Conservation (phyloP, 1,140 invertebrate genomes). For the Babylonia areolata region DNA sequence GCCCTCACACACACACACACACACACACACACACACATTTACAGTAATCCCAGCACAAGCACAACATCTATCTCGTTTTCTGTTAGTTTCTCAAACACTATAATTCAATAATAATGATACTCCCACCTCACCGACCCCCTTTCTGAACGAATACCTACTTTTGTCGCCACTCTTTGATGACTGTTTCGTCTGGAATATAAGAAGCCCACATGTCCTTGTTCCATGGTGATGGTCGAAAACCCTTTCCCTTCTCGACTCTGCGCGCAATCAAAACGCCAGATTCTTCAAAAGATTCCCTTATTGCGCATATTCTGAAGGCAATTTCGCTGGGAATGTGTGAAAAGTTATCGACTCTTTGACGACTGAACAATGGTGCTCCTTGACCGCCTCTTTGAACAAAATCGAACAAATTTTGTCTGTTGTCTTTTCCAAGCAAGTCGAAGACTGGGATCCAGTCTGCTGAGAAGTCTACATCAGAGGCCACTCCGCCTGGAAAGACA, state of each 20-base stretch:
- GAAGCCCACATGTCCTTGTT: background rate
- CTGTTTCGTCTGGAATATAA: background rate
- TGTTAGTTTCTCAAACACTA: too few relatives aligned
- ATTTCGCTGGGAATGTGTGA: constrained; percentile 78
- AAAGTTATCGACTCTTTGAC: constrained; percentile 56
- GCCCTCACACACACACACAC: too few relatives aligned
- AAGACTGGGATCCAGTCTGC: constrained; percentile 85
- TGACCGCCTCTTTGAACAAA: constrained; percentile 44
- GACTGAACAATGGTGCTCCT: constrained; percentile 60
- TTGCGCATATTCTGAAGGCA: constrained; percentile 87
- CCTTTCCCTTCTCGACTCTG: background rate
- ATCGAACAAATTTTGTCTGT: constrained; percentile 39
- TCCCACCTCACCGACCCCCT: too few relatives aligned
- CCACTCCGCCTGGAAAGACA: constrained; percentile 89
- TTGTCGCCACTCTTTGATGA: constrained; percentile 80
- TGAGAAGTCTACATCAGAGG: constrained; percentile 82
- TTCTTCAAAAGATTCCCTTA: constrained; percentile 95
- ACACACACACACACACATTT: too few relatives aligned
- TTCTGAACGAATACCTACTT: too few relatives aligned
- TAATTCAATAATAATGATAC: too few relatives aligned
- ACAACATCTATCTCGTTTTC: constrained; percentile 62
- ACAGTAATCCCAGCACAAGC: constrained; percentile 81
- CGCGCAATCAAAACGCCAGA: constrained; percentile 87
- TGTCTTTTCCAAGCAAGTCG: constrained; percentile 67
- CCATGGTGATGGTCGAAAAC: background rate